Base-by-base conservation (phyloP, 1,140 invertebrate species). In the Hypsibius dujardini region DNA sequence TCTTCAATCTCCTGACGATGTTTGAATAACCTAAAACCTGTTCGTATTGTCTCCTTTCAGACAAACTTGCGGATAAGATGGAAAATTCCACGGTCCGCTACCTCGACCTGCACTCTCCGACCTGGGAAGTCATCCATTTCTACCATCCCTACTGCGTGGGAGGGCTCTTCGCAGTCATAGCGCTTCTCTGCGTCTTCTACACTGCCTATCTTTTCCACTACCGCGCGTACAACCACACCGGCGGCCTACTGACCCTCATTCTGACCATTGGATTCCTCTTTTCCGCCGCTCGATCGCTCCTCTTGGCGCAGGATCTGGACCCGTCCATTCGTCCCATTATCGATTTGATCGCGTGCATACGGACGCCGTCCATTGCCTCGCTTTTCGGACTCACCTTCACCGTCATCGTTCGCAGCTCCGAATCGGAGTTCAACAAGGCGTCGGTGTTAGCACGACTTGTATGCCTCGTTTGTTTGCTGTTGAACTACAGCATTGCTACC, bases 401-500 rank as follows among this genome's bases (percentile, higher is more conserved):
- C 3, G 62, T 42, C 62, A 42, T 67, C 7, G 62, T 67, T 3
- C 62, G 62, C 7, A 67, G 62, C 42, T 3, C 7, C 62, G 62
- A 67, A 42, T 14, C 62, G 62, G 62, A 67, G 42, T 42, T 14
- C 3, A 3, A 14, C 7, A 67, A 67, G 45, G 42, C 62, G 3
- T 14, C 7, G 3, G 42, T 42, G 12, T 3, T 42, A 3, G 3
- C 7, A 3, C 12, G 45, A 42, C 45, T 67, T 3, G 62, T 3
- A 42, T 67, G 62, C 62, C 7, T 67, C 3, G 7, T 42, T 7
- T 67, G 62, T 42, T 14, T 67, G 3, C 7, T 67, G 7, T 7
- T 67, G 3, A 67, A 67, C 62, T 67, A 67, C 50, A n/a, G 7
- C 7, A 56, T 56, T 56, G 50, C 50, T n/a, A n/a, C 50, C 7